A percentile compares a stretch with the other conserved stretches of the same genome.
These are phyloP conservation scores for Helicolenus hilgendorfi DNA, from an alignment of 2,797 vertebrate genomes.

Conservation along the genomic window DNA sequence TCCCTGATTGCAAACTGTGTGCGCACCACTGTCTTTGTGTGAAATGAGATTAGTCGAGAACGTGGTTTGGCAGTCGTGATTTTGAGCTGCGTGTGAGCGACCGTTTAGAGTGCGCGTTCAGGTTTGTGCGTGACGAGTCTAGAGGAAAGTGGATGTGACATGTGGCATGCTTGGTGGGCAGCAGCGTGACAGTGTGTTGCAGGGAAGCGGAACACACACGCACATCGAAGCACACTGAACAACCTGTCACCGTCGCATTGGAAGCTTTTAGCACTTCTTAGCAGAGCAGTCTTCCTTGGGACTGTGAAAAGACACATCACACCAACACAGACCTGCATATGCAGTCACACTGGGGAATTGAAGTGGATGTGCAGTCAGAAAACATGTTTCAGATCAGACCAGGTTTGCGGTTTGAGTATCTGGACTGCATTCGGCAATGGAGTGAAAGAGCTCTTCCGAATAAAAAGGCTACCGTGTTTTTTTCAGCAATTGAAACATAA, in stretches of 20 bases:
- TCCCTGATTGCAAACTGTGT: slow-evolving; percentile 24
- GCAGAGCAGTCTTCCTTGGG: slow-evolving; percentile 36
- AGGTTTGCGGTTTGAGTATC: neutral
- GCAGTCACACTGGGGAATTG: neutral
- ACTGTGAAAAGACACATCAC: slow-evolving; percentile 44
- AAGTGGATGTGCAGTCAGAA: slow-evolving; percentile 5
- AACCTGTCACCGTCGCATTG: slow-evolving; percentile 59
- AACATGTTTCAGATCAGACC: slow-evolving; percentile 17
- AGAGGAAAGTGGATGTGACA: slow-evolving; percentile 56
- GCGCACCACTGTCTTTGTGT: neutral
- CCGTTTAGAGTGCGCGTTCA: slow-evolving; percentile 3
- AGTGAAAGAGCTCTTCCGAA: neutral
- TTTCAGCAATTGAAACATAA: neutral
- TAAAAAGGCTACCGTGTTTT: neutral
- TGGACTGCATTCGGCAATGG: neutral
- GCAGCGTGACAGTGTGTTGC: slow-evolving; percentile 43
- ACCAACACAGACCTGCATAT: neutral
- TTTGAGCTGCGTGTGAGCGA: neutral
- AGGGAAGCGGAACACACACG: neutral
- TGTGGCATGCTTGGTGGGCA: slow-evolving; percentile 42
- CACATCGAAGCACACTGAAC: slow-evolving; percentile 6
- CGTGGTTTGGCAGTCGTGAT: neutral
- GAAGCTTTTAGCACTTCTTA: slow-evolving; percentile 76
- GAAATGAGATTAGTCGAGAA: neutral
- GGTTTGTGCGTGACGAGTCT: slow-evolving; percentile 23